A percentile compares a stretch with the other conserved stretches of the same genome.
Evolutionary conservation across 2,797 vertebrate genomes (phyloP).

Genomic region (Myoxocephalus aenaeus): DNA sequence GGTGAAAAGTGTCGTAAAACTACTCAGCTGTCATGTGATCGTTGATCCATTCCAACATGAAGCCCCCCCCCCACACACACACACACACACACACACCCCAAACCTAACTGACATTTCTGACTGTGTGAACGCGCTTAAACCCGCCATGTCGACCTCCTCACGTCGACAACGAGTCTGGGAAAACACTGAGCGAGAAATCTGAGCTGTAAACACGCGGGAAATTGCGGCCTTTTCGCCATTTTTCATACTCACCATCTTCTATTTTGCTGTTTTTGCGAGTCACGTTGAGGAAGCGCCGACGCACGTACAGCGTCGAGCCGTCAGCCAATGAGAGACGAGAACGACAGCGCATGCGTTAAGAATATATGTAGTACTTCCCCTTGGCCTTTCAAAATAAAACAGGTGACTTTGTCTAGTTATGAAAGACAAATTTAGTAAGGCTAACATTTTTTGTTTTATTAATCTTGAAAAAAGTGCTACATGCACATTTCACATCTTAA

Average conservation of each 20-base stretch:
- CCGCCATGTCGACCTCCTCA: background rate
- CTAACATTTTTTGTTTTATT: no score
- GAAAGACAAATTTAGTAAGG: background rate
- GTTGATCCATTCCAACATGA: conserved; percentile 56
- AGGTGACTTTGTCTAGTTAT: background rate
- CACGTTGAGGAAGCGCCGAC: conserved; percentile 76
- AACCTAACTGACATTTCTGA: background rate
- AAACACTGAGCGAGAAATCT: background rate
- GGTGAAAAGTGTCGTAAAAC: conserved; percentile 14
- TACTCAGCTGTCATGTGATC: conserved; percentile 82
- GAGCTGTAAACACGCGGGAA: background rate
- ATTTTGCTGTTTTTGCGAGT: conserved; percentile 71
- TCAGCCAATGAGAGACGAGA: conserved; percentile 56
- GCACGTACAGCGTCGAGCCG: conserved; percentile 46
- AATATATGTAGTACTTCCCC: background rate
- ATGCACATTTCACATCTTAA: background rate
- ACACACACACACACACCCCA: conserved; percentile 20
- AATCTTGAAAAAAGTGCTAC: background rate
- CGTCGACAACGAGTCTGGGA: background rate
- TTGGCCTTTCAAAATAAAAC: conserved; percentile 61
- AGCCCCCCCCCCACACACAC: conserved; percentile 16
- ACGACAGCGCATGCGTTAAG: background rate
- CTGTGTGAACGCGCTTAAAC: background rate
- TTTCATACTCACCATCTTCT: conserved; percentile 87
- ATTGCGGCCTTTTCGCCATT: conserved; percentile 53